Conservation (phyloP, 2,888 invertebrate species). For the Bruchidius siliquastri region DNA sequence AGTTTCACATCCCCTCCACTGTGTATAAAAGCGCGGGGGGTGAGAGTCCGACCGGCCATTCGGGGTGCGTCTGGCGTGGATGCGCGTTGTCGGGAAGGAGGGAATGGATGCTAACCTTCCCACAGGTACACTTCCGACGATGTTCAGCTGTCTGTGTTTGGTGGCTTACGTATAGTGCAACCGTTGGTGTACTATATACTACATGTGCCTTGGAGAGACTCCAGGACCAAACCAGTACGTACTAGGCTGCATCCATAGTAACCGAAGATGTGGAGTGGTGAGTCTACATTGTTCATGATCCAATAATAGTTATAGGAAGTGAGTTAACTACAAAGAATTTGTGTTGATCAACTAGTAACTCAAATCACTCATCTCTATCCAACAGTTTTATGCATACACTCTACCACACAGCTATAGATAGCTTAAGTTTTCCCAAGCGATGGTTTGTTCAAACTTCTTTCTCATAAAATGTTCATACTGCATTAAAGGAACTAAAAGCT, state of each 20-base stretch:
- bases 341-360: no score
- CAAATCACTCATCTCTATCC: no score
- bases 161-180: not conserved
- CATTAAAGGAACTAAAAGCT: no score
- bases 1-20: slow-evolving; percentile 43
- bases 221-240: not conserved
- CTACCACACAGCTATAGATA: no score
- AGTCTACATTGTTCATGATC: not conserved
- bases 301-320: not conserved
- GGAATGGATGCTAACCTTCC: not conserved
- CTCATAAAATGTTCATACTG: no score
- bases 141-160: slow-evolving; percentile 2
- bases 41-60: slow-evolving; percentile 24
- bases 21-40: slow-evolving; percentile 40
- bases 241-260: not conserved
- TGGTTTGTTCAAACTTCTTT: no score
- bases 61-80: slow-evolving; percentile 5
- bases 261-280: not conserved
- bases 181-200: not conserved
- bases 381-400: no score
- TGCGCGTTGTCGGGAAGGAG: not conserved
- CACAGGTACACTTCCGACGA: slow-evolving; percentile 14
- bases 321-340: no score
- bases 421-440: no score
- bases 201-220: not conserved